Conservation (phyloP, 2,113 vertebrate species). For the Neolamprologus variostigma region DNA sequence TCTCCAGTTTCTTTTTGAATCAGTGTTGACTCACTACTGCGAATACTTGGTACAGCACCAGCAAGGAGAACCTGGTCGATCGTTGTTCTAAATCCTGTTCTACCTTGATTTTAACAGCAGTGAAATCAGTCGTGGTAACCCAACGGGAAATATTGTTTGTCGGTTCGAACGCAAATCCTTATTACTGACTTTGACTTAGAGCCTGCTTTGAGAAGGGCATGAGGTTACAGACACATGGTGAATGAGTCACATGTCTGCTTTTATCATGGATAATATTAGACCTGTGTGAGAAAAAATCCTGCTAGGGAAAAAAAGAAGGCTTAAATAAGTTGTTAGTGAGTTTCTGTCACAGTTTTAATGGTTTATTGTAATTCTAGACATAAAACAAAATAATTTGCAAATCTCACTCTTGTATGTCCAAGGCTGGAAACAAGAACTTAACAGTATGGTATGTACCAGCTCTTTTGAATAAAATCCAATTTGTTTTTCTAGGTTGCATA, state of each 20-base stretch:
- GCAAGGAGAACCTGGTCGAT: neutral
- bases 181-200: neutral
- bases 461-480: neutral
- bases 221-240: neutral
- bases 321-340: neutral
- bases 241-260: neutral
- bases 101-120: neutral
- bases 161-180: neutral
- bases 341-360: neutral
- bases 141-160: neutral
- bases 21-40: neutral
- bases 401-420: neutral
- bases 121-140: neutral
- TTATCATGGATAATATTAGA: neutral
- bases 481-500: neutral
- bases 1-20: neutral
- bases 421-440: neutral
- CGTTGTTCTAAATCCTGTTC: neutral
- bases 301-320: neutral
- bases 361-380: neutral
- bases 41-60: neutral
- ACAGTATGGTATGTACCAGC: neutral
- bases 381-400: neutral
- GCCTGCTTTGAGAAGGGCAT: neutral
- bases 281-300: neutral